Evolutionary conservation across 92 coral and sea anemone genomes (phyloP).

Genomic region (Phymanthus crucifer): DNA sequence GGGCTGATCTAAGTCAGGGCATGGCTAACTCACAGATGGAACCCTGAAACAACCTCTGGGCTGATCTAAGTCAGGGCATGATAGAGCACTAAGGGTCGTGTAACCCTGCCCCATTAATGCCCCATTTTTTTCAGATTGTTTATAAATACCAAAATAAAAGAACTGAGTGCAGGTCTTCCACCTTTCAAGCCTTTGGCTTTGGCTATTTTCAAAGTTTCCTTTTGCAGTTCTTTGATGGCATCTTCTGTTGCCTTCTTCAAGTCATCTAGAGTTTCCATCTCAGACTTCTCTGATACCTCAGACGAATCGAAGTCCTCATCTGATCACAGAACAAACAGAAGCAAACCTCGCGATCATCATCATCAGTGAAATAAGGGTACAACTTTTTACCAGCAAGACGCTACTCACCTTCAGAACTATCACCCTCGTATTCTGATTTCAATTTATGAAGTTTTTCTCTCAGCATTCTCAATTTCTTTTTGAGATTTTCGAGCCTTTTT

Average conservation of each 20-base stretch:
- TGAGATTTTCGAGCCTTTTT: constrained; percentile 62
- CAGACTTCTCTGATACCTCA: constrained; percentile 77
- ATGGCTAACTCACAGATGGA: too few relatives aligned
- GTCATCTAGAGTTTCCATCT: constrained; percentile 73
- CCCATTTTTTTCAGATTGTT: too few relatives aligned
- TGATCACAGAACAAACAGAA: neutral
- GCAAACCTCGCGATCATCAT: neutral
- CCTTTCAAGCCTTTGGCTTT: constrained; percentile 62
- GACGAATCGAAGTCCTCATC: constrained; percentile 34
- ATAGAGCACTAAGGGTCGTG: too few relatives aligned
- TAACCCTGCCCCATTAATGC: too few relatives aligned
- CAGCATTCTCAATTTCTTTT: constrained; percentile 73
- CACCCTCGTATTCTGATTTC: constrained; percentile 63
- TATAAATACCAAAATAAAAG: too few relatives aligned
- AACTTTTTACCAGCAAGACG: neutral
- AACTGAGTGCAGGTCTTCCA: too few relatives aligned
- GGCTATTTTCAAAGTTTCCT: constrained; percentile 55
- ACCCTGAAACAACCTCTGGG: too few relatives aligned
- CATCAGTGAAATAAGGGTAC: neutral
- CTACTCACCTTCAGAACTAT: constrained; percentile 22
- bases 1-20: too few relatives aligned
- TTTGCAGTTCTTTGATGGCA: constrained; percentile 73
- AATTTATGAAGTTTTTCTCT: constrained; percentile 63
- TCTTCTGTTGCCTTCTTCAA: constrained; percentile 80
- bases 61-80: too few relatives aligned